Evolutionary conservation across 2,797 vertebrate species (phyloP), one percentile per base, ranked within the genome.

Genomic region (Phaenicophaeus curvirostris): DNA sequence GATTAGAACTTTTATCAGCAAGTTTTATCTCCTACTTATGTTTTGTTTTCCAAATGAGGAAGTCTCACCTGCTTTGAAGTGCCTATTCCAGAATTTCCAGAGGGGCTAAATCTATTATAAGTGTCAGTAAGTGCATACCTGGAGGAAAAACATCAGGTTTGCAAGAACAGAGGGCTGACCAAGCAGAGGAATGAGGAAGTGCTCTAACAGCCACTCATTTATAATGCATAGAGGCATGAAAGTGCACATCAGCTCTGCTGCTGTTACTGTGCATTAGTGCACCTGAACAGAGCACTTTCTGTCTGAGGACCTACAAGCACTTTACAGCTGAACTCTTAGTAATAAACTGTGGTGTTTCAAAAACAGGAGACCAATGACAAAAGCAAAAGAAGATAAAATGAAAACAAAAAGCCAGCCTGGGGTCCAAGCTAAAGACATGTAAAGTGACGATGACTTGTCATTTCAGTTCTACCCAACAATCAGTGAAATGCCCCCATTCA

Each of bases 31-130:
- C 82, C 62, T 72, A 15, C 79, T 82, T 86, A 23, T 55, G 66
- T 96, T 95, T 94, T 89, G 76, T 91, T 92, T 96, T 92, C 85
- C 62, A 89, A 93, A 93, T 89, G 85, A 92, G 78, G 93, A 92
- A 92, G 76, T 81, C 76, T 95, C 87, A 95, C 87, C 94, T 93
- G 94, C 95, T 97, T 95, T 94, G 94, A 96, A 96, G 89, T 95
- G 79, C 72, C 55, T 90, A 25, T 88, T 93, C 85, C 92, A 88
- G 87, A 83, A 92, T 89, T 94, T 93, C 94, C 92, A 88, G 82
- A 94, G 94, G 87, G 86, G 18, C 27, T 88, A 84, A 78, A 91
- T 96, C 79, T 94, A 89, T 95, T 95, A 91, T 73, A 59, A 66
- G 76, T 93, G 94, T 92, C 89, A 94, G 79, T 90, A 92, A 95